Percentiles rank a stretch among this genome's conserved stretches.
Conservation (phyloP, 2,797 vertebrate genomes). For the Todus mexicanus region DNA sequence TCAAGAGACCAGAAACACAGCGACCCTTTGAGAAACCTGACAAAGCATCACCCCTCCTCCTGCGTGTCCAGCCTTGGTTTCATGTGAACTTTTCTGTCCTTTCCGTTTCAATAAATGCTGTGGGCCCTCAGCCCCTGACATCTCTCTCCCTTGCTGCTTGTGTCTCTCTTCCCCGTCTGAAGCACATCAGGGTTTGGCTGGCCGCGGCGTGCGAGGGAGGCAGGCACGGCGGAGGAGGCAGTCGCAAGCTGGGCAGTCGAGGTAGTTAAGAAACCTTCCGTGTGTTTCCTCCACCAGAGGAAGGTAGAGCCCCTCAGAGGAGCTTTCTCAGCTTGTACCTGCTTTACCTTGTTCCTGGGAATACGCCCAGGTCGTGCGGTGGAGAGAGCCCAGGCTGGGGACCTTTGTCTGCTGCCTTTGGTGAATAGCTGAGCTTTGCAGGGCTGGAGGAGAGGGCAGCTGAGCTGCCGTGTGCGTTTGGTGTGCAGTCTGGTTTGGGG, state of each 20-base stretch:
- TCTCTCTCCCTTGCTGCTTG: not conserved
- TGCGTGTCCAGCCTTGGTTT: not conserved
- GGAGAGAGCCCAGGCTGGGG: not conserved
- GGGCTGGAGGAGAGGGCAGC: not conserved
- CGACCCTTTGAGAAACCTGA: not conserved
- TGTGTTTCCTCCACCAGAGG: not conserved
- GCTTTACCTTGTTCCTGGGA: not conserved
- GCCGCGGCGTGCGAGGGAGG: not conserved
- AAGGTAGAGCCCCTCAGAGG: not conserved
- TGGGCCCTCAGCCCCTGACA: not conserved
- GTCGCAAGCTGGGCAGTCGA: not conserved
- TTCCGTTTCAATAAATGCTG: not conserved
- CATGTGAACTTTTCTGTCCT: not conserved
- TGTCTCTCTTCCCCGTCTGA: not conserved
- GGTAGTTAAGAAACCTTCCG: not conserved
- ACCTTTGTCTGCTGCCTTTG: not conserved
- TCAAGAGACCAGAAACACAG: not conserved
- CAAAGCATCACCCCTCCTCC: not conserved
- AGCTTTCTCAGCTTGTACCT: not conserved
- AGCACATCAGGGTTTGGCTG: not conserved
- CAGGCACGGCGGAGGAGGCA: not conserved
- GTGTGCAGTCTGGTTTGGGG: not conserved
- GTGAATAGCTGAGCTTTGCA: not conserved
- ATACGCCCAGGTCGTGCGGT: rapidly evolving
- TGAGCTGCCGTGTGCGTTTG: not conserved